phyloP scores from a whole-genome alignment of 2,888 invertebrate genomes.

The Melikaiella ostensackeni region DNA sequence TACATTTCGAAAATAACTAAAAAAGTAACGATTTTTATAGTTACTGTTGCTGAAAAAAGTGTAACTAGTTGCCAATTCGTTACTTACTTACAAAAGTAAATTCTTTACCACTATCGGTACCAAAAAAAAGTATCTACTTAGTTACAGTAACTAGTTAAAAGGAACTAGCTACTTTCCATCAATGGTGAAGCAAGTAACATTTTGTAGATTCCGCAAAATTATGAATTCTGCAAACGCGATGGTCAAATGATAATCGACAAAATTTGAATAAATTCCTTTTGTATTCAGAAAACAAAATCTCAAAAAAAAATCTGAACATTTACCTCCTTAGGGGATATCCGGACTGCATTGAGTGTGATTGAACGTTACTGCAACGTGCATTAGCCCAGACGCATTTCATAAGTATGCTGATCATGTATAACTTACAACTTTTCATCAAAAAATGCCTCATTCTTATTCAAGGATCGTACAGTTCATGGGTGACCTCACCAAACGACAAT shows the following conservation, averaged over 20 bases:
- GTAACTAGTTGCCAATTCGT: no score
- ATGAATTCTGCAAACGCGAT: background rate
- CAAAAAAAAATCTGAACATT: background rate
- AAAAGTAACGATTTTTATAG: no score
- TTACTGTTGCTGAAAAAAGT: no score
- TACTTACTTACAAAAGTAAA: no score
- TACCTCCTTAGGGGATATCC: background rate
- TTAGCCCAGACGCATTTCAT: slow-evolving; percentile 1
- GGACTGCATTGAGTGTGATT: background rate
- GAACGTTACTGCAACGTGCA: slow-evolving; percentile 10
- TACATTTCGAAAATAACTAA: no score
- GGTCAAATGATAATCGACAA: background rate
- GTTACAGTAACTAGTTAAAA: no score
- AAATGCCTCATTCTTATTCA: slow-evolving; percentile 21
- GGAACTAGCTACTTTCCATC: no score
- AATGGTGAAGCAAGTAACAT: background rate
- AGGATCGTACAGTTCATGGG: background rate
- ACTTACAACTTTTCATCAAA: slow-evolving; percentile 27
- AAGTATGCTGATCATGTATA: slow-evolving; percentile 22
- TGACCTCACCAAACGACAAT: background rate
- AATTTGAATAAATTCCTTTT: background rate
- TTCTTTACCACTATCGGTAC: no score
- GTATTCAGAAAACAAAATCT: no score
- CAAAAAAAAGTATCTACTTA: no score
- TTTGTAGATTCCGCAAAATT: background rate